Evolutionary conservation across 2,113 vertebrate species (phyloP).

Genomic region (Aptenodytes patagonicus): DNA sequence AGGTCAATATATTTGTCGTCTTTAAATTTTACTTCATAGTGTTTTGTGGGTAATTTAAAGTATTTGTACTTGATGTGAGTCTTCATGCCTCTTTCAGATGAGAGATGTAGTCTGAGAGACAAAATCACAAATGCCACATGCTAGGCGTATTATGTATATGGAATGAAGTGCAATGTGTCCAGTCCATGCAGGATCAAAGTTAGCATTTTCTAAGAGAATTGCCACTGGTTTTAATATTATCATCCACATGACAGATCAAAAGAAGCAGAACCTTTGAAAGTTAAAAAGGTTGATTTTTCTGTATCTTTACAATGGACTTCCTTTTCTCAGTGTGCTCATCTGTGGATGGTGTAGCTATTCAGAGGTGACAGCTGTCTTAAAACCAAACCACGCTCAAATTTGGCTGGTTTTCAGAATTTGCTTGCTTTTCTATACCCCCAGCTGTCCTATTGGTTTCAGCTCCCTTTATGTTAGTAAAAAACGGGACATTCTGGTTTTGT

Average conservation of each 20-base stretch:
- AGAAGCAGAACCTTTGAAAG: not conserved
- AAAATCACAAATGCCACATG: not conserved
- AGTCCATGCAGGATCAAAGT: not conserved
- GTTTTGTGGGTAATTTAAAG: not conserved
- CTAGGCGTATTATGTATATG: not conserved
- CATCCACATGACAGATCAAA: not conserved
- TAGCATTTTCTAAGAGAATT: not conserved
- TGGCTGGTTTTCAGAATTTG: not conserved
- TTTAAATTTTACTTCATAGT: constrained; percentile 1
- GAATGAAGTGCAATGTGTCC: not conserved
- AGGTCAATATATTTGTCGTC: not conserved
- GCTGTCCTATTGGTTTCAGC: constrained; percentile 4
- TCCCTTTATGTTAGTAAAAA: constrained; percentile 19
- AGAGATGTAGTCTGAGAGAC: not conserved
- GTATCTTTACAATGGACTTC: not conserved
- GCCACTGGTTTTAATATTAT: not conserved
- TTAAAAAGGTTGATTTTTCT: not conserved
- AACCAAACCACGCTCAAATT: not conserved
- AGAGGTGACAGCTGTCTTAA: not conserved
- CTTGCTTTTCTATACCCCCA: not conserved
- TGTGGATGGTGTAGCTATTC: not conserved
- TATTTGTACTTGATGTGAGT: not conserved
- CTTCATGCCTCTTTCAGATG: not conserved
- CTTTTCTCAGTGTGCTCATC: not conserved
- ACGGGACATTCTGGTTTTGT: not conserved